Evolutionary conservation across 2,888 invertebrate genomes (phyloP), one percentile per base, ranked within the genome.

Genomic region (Napeogenes sylphis): DNA sequence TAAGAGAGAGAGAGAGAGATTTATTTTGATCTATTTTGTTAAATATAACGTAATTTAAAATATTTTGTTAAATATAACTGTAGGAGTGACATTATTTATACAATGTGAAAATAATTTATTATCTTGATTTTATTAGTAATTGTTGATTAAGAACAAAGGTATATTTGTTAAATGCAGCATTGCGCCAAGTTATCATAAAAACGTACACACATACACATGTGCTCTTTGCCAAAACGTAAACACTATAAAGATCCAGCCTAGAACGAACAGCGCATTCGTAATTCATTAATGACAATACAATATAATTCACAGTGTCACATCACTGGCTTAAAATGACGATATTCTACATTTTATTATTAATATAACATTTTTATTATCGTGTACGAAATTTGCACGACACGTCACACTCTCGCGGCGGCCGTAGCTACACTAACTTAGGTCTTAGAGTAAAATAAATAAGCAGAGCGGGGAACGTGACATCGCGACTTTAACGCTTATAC

Each of bases 361-460:
- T 75, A 73, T 81, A 79, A 78, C 70, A 71, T 75, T 73, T 73
- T 72, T 71, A 70, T 77, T 76, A 77, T 68, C 66, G 69, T 68
- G 67, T 67, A 58, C 66, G 68, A 70, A 68, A 61, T 69, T 72
- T 61, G 58, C 68, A 77, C 81, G 76, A 77, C 81, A 75, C 86
- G 85, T 79, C 80, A 75, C 72, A 71, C 85, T 71, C 80, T 75
- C 81, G 74, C 85, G 82, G 72, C 79, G 69, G 78, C 71, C 78
- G 82, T 79, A 69, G 78, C 71, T 80, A 73, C 73, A 88, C 88
- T 88, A 86, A 85, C 75, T 84, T 82, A 80, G 21, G 21, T 21
- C 21, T 21, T 21, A 21, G 63, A 62, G 79, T 75, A 73, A 73
- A 81, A 77, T 79, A 73, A 73, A 79, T 75, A 78, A 83, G 75